Evolutionary conservation across 64 coral and sea anemone genomes (phyloP), one percentile per base, ranked within the genome.

Genomic region (Pachyseris speciosa): DNA sequence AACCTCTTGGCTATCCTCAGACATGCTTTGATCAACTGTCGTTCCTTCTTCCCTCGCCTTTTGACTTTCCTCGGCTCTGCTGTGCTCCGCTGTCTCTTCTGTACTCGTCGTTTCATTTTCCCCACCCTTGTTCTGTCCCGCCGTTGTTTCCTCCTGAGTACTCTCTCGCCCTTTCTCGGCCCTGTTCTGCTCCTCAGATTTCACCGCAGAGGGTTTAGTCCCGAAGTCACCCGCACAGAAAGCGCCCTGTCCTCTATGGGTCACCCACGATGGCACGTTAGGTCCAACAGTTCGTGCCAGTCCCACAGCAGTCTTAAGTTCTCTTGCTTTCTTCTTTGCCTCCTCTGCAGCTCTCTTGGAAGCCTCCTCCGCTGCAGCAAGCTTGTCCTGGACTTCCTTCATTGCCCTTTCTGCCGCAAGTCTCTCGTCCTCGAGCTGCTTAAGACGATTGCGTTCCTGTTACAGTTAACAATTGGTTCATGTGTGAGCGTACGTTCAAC

Each of bases 271-370:
- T 15, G 92, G 92, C 26, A 64, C 63, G 11, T 91, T 75, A 19
- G 96, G 96, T 3, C 96, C 92, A 27, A 98, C 42, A 24, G 96
- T 76, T 77, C 96, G 75, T 15, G 92, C 92, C 1, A 98, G 92
- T 16, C 96, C 96, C 15, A 89, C 86, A 36, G 72, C 91, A 5
- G 96, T 98, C 72, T 94, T 98, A 7, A 98, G 76, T 74, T 98
- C 92, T 37, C 96, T 68, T 15, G 89, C 96, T 94, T 94, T 91
- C 73, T 98, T 94, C 87, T 98, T 98, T 2, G 96, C 92, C 57
- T 98, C 87, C 20, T 98, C 96, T 0, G 96, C 87, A 1, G 92
- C 96, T 7, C 72, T 94, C 44, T 84, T 86, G 2, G 96, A 90
- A 41, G 96, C 96, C 39, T 94, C 84, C 69, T 94, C 92, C 0